Conservation (phyloP, 1,140 invertebrate species). For the Drosophila burlai region DNA sequence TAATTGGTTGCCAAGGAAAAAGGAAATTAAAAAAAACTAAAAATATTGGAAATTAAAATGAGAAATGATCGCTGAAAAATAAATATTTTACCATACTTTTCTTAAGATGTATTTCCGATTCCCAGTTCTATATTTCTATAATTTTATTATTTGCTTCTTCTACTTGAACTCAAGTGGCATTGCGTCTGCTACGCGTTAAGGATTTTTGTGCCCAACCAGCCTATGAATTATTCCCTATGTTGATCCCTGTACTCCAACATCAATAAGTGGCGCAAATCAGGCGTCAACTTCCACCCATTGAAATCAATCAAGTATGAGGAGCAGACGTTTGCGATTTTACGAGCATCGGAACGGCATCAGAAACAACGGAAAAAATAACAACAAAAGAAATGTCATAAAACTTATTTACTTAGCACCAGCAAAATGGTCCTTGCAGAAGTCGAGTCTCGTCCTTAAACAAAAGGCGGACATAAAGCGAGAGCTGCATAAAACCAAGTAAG, state of each 20-base stretch:
- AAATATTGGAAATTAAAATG: too few species aligned
- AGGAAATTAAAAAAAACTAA: not conserved
- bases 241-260: conserved; percentile 20
- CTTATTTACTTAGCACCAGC: conserved; percentile 80
- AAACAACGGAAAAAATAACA: conserved; percentile 19
- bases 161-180: not conserved
- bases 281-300: conserved; percentile 40
- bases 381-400: conserved; percentile 76
- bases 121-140: not conserved
- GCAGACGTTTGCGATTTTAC: conserved; percentile 68
- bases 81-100: not conserved
- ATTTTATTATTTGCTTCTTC: not conserved
- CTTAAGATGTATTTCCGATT: not conserved
- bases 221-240: conserved; percentile 38
- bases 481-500: conserved; percentile 26
- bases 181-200: conserved; percentile 2
- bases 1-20: conserved; percentile 1
- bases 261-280: conserved; percentile 33
- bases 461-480: conserved; percentile 62
- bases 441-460: conserved; percentile 51
- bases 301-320: conserved; percentile 76
- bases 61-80: not conserved
- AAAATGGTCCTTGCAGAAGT: conserved; percentile 49
- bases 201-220: conserved; percentile 2
- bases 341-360: conserved; percentile 44